A percentile compares a stretch with the other conserved stretches of the same genome.
Conservation (phyloP, 2,113 vertebrate species). For the Etheostoma spectabile region DNA sequence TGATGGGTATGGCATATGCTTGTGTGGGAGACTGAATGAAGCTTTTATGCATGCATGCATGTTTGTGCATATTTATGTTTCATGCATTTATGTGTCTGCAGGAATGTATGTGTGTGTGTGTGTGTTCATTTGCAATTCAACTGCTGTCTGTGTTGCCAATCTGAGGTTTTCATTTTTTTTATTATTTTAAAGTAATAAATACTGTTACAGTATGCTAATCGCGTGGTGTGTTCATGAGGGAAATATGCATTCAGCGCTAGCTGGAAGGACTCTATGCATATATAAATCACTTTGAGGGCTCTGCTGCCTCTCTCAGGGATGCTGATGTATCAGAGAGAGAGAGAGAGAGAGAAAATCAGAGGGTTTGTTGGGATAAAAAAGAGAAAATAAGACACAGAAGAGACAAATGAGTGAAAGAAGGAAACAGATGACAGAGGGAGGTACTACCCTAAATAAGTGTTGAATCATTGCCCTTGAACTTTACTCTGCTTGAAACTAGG, state of each 20-base stretch:
- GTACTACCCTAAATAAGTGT: background rate
- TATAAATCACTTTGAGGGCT: conserved; percentile 70
- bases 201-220: conserved; percentile 48
- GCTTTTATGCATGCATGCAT: conserved; percentile 10
- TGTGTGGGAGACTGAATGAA: conserved; percentile 9
- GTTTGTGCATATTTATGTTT: too few relatives aligned
- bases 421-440: conserved; percentile 23
- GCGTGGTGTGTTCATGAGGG: conserved; percentile 40
- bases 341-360: conserved; percentile 23
- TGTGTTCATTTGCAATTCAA: conserved; percentile 37
- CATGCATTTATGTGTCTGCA: background rate
- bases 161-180: conserved; percentile 22
- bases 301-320: conserved; percentile 62
- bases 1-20: conserved; percentile 9
- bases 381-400: conserved; percentile 3
- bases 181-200: background rate
- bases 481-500: background rate
- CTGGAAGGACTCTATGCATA: conserved; percentile 49
- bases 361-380: conserved; percentile 24
- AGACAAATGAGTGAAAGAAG: conserved; percentile 25
- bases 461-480: background rate
- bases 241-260: conserved; percentile 60
- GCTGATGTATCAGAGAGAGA: conserved; percentile 53
- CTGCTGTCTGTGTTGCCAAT: conserved; percentile 5
- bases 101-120: conserved; percentile 2